phyloP scores from a whole-genome alignment of 2,113 vertebrate species.

The Grammomys dolichurus region DNA sequence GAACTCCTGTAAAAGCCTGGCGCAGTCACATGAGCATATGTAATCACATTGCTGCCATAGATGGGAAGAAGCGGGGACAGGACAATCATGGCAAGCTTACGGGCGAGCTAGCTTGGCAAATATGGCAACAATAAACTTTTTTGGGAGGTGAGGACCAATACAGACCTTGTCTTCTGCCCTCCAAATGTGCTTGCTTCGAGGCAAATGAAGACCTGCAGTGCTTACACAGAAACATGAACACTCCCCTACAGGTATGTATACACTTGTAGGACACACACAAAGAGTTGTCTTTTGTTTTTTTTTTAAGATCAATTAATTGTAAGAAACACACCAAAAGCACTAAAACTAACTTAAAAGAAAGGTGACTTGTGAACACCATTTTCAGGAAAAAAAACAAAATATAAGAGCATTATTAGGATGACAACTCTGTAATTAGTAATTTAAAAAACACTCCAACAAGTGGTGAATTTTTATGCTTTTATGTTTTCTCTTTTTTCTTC shows the following conservation, averaged over 20 bases:
- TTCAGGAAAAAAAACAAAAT: not conserved
- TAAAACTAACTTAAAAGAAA: not conserved
- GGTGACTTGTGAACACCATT: not conserved
- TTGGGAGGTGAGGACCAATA: not conserved
- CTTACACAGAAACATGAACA: not conserved
- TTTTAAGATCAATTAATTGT: not conserved
- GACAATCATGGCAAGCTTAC: not conserved
- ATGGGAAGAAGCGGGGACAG: not conserved
- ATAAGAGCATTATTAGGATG: not conserved
- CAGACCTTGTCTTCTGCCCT: not conserved
- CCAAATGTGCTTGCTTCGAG: not conserved
- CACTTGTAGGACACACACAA: not conserved
- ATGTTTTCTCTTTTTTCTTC: not conserved
- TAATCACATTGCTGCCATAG: not conserved
- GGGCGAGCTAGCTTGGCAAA: not conserved
- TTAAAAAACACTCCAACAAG: not conserved
- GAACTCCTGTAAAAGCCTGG: not conserved
- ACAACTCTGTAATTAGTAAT: not conserved
- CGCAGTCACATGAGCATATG: not conserved
- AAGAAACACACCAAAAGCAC: not conserved
- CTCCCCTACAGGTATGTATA: not conserved
- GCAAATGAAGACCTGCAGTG: not conserved
- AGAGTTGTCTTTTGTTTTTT: too few relatives aligned
- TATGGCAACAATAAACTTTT: not conserved
- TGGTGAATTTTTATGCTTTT: not conserved